Percentiles rank a stretch among this genome's conserved stretches.
Conservation (phyloP, 2,797 vertebrate species). For the Octomys mimax region DNA sequence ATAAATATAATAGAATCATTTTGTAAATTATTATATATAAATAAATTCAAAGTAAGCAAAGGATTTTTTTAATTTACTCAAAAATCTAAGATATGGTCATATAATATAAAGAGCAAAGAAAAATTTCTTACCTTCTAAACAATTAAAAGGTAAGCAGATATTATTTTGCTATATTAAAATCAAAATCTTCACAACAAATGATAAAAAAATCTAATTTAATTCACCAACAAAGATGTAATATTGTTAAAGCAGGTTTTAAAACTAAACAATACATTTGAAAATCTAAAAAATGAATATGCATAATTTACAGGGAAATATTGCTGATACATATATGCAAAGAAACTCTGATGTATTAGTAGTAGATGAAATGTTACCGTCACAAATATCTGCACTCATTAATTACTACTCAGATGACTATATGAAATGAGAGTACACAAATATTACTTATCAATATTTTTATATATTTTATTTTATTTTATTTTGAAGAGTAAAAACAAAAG, state of each 20-base stretch:
- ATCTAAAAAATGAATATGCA: not conserved
- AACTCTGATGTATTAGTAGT: not conserved
- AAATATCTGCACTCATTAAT: not conserved
- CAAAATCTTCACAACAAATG: not conserved
- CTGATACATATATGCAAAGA: not conserved
- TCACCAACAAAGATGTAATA: not conserved
- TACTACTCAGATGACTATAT: not conserved
- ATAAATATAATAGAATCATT: not conserved
- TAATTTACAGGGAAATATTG: not conserved
- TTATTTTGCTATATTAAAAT: not conserved
- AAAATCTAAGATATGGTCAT: not conserved
- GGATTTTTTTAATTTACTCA: not conserved
- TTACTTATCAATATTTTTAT: not conserved
- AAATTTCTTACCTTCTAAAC: not conserved
- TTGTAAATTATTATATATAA: not conserved
- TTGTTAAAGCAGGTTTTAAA: not conserved
- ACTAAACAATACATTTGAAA: constrained; percentile 10
- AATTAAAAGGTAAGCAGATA: not conserved
- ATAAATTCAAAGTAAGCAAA: not conserved
- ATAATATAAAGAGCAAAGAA: not conserved
- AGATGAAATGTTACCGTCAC: not conserved
- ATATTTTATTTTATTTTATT: too few species aligned
- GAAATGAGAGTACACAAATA: not conserved
- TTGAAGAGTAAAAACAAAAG: too few species aligned
- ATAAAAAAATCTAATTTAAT: not conserved